Conservation (phyloP, 2,113 vertebrate genomes). For the Siniperca knerii region DNA sequence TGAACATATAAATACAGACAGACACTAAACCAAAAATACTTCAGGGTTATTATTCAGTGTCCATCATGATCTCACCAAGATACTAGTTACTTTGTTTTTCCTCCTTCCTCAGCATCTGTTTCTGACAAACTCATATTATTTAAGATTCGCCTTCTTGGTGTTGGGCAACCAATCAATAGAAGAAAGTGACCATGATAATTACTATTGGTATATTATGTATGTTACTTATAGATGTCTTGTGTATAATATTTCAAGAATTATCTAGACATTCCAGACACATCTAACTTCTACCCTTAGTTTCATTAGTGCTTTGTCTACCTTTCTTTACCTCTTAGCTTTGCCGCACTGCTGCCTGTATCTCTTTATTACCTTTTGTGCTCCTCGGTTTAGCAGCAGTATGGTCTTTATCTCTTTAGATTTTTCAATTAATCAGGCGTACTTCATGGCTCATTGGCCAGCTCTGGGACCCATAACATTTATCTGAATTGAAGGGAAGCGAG, state of each 20-base stretch:
- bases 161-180: not conserved
- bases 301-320: not conserved
- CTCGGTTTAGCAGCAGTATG: conserved; percentile 45
- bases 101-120: not conserved
- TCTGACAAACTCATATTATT: not conserved
- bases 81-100: not conserved
- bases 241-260: not conserved
- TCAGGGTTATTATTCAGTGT: not conserved
- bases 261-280: not conserved
- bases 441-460: conserved; percentile 67
- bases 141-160: not conserved
- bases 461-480: conserved; percentile 65
- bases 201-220: not conserved
- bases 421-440: conserved; percentile 72
- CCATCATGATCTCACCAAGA: not conserved
- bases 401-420: conserved; percentile 68
- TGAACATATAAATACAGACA: not conserved
- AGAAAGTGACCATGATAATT: not conserved
- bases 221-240: not conserved
- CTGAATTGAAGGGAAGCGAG: conserved; percentile 64
- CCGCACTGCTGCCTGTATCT: conserved; percentile 33
- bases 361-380: conserved; percentile 62
- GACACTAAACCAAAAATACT: not conserved
- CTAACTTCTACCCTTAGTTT: not conserved
- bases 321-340: conserved; percentile 27